Percentiles rank a stretch among this genome's conserved stretches.
phyloP scores from a whole-genome alignment of 2,888 invertebrate species.

The Aplocera efformata region DNA sequence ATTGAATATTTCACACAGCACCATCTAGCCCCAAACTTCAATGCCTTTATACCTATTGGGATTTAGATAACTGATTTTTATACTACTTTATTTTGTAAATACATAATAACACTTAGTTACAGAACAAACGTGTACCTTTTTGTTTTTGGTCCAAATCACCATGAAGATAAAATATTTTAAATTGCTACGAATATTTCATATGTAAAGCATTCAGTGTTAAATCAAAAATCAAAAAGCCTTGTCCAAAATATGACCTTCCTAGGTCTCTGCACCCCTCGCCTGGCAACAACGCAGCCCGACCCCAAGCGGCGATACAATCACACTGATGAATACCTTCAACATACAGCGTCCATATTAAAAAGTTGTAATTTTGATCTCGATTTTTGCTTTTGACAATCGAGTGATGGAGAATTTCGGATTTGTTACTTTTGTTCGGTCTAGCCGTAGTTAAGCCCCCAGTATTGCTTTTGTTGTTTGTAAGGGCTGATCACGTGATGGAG shows the following conservation, averaged over 20 bases:
- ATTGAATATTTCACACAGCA: too few relatives aligned
- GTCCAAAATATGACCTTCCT: constrained; percentile 37
- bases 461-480: constrained; percentile 4
- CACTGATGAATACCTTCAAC: constrained; percentile 70
- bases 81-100: too few relatives aligned
- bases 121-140: too few relatives aligned
- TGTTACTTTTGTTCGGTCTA: constrained; percentile 18
- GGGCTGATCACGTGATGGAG: too few relatives aligned
- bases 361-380: constrained; percentile 21
- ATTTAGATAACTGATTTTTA: too few relatives aligned
- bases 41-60: too few relatives aligned
- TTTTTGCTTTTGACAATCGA: constrained; percentile 27
- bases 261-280: constrained; percentile 43
- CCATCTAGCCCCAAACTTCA: too few relatives aligned
- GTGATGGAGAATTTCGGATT: constrained; percentile 19
- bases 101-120: too few relatives aligned
- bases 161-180: too few relatives aligned
- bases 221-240: constrained; percentile 34
- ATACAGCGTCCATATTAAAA: constrained; percentile 27
- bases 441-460: constrained; percentile 2
- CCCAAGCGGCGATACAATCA: constrained; percentile 57
- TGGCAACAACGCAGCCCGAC: constrained; percentile 55
- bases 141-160: too few relatives aligned
- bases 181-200: too few relatives aligned
- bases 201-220: too few relatives aligned